Percentiles rank a stretch among this genome's conserved stretches.
Conservation (phyloP, 2,113 vertebrate species). For the Ceratotherium simum region DNA sequence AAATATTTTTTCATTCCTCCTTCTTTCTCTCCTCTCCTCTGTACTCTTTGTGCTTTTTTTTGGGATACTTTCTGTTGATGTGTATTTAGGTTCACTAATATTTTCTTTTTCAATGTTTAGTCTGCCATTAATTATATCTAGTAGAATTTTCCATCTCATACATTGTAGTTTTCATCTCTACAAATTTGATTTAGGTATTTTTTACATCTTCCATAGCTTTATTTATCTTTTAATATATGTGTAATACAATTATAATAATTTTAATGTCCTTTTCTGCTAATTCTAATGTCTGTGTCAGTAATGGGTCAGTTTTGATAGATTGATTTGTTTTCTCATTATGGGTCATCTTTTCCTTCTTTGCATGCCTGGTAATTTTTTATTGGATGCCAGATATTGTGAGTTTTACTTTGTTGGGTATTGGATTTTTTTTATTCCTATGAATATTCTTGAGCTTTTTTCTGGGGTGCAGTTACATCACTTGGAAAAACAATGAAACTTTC, state of each 20-base stretch:
- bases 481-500: not conserved
- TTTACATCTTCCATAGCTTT: no score
- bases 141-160: not conserved
- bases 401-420: not conserved
- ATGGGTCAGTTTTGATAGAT: not conserved
- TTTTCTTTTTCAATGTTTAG: not conserved
- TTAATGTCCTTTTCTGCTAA: not conserved
- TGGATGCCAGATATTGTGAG: not conserved
- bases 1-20: not conserved
- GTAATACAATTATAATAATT: not conserved
- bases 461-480: not conserved
- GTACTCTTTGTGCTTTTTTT: not conserved
- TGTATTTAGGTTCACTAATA: not conserved
- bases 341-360: not conserved
- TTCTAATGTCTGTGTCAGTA: not conserved
- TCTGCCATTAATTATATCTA: not conserved
- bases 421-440: not conserved
- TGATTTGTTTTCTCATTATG: not conserved
- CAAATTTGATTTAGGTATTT: not conserved
- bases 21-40: not conserved
- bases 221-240: not conserved
- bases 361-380: no score
- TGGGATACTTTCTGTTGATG: not conserved
- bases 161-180: not conserved
- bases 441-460: not conserved